Conservation (phyloP, 1,140 invertebrate species). For the Conus ventricosus region DNA sequence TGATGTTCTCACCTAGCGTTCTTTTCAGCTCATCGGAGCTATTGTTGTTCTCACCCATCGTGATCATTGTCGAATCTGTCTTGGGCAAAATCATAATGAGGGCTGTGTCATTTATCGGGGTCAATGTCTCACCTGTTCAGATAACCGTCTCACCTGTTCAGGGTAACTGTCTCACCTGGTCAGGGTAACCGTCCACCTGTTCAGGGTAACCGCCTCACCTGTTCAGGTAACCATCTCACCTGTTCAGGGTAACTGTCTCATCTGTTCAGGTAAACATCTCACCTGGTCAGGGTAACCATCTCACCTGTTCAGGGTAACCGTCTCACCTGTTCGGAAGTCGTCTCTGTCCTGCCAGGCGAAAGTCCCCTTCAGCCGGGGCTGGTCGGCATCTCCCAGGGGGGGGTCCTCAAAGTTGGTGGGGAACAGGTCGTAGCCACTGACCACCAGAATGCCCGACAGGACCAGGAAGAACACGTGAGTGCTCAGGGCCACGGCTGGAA, state of each 20-base stretch:
- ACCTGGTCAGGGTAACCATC: background rate
- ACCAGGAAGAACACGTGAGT: background rate
- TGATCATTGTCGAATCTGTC: too few species aligned
- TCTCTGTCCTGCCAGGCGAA: conserved; percentile 45
- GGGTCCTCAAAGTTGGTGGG: conserved; percentile 52
- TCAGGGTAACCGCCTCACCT: too few species aligned
- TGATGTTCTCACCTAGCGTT: too few species aligned
- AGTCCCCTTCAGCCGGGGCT: conserved; percentile 44
- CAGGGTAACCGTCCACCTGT: too few species aligned
- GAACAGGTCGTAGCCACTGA: conserved; percentile 51
- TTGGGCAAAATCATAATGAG: too few species aligned
- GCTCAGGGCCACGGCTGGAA: background rate
- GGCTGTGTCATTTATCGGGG: too few species aligned
- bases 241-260: background rate
- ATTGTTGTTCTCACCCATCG: too few species aligned
- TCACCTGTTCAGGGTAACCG: background rate
- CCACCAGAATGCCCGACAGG: conserved; percentile 6
- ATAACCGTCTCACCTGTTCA: too few species aligned
- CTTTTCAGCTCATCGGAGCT: too few species aligned
- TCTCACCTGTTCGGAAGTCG: conserved; percentile 16
- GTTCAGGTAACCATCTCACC: background rate
- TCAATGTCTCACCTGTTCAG: too few species aligned
- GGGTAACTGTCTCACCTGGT: too few species aligned
- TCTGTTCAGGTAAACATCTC: too few species aligned
- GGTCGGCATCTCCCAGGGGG: conserved; percentile 49